Percentiles rank a stretch among this genome's conserved stretches.
Conservation (phyloP, 2,113 vertebrate genomes). For the Misgurnus mizolepis region DNA sequence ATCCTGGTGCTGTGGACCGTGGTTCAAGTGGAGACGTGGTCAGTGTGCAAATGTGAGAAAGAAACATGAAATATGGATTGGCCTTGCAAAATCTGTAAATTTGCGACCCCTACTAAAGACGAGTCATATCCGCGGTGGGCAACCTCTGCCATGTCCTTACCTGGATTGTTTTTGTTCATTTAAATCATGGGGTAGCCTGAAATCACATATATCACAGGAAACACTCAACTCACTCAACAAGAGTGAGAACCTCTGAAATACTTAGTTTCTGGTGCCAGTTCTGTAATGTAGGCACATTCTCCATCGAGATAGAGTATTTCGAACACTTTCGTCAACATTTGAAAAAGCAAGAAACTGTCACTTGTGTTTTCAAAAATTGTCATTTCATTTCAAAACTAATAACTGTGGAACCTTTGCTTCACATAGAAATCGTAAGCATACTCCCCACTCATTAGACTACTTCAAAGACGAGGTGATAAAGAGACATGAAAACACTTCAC, state of each 20-base stretch:
- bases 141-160: background rate
- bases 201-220: background rate
- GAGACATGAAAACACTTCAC: background rate
- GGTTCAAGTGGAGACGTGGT: too few species aligned
- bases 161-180: background rate
- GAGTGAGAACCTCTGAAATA: background rate
- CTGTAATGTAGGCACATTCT: background rate
- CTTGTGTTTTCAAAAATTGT: background rate
- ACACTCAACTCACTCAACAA: background rate
- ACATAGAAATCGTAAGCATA: conserved; percentile 29
- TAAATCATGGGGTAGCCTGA: background rate
- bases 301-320: background rate
- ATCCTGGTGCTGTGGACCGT: too few species aligned
- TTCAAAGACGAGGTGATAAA: background rate
- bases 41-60: too few species aligned
- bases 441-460: conserved; percentile 8
- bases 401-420: background rate
- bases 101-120: too few species aligned
- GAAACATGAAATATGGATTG: too few species aligned
- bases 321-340: background rate
- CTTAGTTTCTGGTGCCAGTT: background rate
- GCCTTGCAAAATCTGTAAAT: too few species aligned
- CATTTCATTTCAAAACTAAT: background rate
- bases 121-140: too few species aligned
- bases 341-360: background rate